phyloP scores from a whole-genome alignment of 2,888 invertebrate genomes.

The Scrobipalpa costella region DNA sequence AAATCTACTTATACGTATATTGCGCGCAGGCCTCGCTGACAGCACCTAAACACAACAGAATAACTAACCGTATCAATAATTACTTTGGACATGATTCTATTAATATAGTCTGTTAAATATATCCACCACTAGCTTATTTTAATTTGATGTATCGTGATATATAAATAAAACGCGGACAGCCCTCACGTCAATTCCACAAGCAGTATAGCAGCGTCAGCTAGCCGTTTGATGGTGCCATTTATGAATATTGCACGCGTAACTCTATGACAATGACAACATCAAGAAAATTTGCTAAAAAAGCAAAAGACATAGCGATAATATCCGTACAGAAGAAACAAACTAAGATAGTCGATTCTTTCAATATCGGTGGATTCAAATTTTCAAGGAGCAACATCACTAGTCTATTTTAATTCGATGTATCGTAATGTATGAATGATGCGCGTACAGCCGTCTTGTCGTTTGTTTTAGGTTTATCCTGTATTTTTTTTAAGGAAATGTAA shows the following conservation, averaged over 20 bases:
- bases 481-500: too few relatives aligned
- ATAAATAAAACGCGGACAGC: conserved; percentile 66
- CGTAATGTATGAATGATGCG: conserved; percentile 68
- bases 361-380: background rate
- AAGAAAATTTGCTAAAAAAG: too few relatives aligned
- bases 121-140: conserved; percentile 36
- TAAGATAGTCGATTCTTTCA: too few relatives aligned
- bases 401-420: conserved; percentile 59
- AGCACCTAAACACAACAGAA: too few relatives aligned
- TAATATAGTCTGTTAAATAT: background rate
- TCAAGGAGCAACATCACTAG: background rate
- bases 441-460: conserved; percentile 69
- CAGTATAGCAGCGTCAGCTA: conserved; percentile 75
- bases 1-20: too few relatives aligned
- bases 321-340: too few relatives aligned
- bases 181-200: conserved; percentile 70
- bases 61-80: too few relatives aligned
- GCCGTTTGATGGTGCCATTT: conserved; percentile 70
- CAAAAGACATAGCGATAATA: too few relatives aligned
- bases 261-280: too few relatives aligned
- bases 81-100: too few relatives aligned
- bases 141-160: conserved; percentile 64
- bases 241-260: conserved; percentile 58
- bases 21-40: too few relatives aligned
- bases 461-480: too few relatives aligned